Percentiles rank a stretch among this genome's conserved stretches.
Evolutionary conservation across 2,888 invertebrate genomes (phyloP).

Genomic region (Leuctra nigra): DNA sequence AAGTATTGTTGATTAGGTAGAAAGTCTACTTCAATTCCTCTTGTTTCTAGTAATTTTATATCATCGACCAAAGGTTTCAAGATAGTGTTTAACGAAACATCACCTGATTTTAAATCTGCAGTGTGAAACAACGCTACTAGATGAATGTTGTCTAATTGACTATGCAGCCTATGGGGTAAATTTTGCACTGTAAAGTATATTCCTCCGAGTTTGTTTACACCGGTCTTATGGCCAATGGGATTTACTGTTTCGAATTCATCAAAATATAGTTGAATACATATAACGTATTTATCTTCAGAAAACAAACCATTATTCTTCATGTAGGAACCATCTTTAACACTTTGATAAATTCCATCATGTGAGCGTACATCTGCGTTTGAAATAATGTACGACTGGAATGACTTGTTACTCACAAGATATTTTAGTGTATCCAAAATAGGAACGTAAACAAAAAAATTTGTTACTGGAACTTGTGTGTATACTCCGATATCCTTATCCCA

Average conservation of each 20-base stretch:
- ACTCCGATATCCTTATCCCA: not conserved
- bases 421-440: slow-evolving; percentile 22
- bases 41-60: slow-evolving; percentile 22
- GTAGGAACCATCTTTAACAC: not conserved
- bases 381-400: not conserved
- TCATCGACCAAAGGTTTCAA: slow-evolving; percentile 21
- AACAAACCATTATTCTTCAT: slow-evolving; percentile 4
- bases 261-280: slow-evolving; percentile 23
- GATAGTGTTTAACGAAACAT: slow-evolving; percentile 13
- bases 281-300: slow-evolving; percentile 2
- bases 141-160: slow-evolving; percentile 23
- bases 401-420: slow-evolving; percentile 4
- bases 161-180: slow-evolving; percentile 22
- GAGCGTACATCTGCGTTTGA: not conserved
- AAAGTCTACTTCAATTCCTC: slow-evolving; percentile 17
- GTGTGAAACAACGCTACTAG: slow-evolving; percentile 20
- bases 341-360: not conserved
- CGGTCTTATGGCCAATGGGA: slow-evolving; percentile 26
- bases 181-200: slow-evolving; percentile 18
- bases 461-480: not conserved
- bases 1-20: slow-evolving; percentile 5
- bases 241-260: slow-evolving; percentile 28
- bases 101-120: slow-evolving; percentile 17
- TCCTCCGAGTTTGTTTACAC: not conserved
- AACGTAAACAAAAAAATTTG: slow-evolving; percentile 19